Percentiles rank a stretch among this genome's conserved stretches.
These are phyloP conservation scores for Chironomus riparius DNA, from an alignment of 2,888 invertebrate genomes.

Conservation along the genomic window DNA sequence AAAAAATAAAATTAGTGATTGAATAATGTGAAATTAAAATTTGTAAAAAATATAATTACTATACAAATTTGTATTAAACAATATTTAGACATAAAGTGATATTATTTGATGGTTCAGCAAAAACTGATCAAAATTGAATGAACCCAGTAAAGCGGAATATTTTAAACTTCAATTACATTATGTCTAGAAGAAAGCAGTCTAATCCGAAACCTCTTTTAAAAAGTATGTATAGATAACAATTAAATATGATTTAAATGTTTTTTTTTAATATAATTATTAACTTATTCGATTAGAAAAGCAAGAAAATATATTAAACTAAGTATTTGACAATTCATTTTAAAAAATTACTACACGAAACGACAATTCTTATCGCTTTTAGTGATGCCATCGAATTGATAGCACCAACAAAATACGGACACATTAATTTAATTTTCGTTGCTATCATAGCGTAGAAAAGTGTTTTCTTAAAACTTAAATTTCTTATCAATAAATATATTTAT, in stretches of 20 bases:
- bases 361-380: conserved; percentile 12
- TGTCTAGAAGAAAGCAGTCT: conserved; percentile 93
- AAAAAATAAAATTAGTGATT: no score
- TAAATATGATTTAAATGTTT: not conserved
- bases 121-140: conserved; percentile 6
- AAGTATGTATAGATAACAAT: conserved; percentile 56
- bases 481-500: conserved; percentile 21
- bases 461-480: conserved; percentile 6
- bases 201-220: conserved; percentile 86
- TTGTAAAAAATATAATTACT: no score
- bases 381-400: conserved; percentile 25
- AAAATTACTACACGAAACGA: not conserved
- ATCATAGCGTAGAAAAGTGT: conserved; percentile 15
- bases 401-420: conserved; percentile 16
- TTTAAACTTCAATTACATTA: conserved; percentile 37
- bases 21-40: no score
- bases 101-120: no score
- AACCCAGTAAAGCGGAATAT: conserved; percentile 22
- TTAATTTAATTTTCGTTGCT: conserved; percentile 16
- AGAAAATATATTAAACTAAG: not conserved
- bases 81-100: no score
- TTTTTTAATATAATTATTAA: no score
- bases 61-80: no score
- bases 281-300: not conserved
- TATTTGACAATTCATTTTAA: not conserved